These are phyloP conservation scores for Verasper variegatus DNA, from an alignment of 2,113 vertebrate species.

Conservation along the genomic window DNA sequence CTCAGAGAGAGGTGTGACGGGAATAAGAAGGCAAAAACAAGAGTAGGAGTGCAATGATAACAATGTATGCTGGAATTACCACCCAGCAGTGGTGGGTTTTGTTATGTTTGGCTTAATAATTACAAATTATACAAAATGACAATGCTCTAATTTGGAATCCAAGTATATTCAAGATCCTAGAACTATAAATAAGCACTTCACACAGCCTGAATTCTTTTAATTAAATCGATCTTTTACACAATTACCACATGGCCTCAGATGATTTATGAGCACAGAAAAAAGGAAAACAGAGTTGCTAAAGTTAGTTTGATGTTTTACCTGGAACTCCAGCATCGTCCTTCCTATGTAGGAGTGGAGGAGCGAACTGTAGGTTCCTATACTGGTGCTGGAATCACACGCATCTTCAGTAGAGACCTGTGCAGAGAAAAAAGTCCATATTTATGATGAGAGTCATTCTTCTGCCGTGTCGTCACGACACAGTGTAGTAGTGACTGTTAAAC, in stretches of 20 bases:
- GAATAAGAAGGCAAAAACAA: slow-evolving; percentile 8
- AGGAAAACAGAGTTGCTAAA: slow-evolving; percentile 11
- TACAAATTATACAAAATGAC: slow-evolving; percentile 13
- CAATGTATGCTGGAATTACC: slow-evolving; percentile 9
- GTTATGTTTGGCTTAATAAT: slow-evolving; percentile 21
- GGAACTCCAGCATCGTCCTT: slow-evolving; percentile 93
- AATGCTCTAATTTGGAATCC: slow-evolving; percentile 1
- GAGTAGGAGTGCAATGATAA: slow-evolving; percentile 20
- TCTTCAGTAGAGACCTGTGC: slow-evolving; percentile 86
- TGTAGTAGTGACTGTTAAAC: slow-evolving; percentile 49
- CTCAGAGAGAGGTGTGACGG: slow-evolving; percentile 1
- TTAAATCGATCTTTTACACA: not conserved
- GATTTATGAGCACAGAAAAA: slow-evolving; percentile 32
- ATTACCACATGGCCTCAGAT: slow-evolving; percentile 3
- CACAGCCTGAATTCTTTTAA: slow-evolving; percentile 5
- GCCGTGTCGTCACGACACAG: not conserved
- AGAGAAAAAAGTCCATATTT: slow-evolving; percentile 36
- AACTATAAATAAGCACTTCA: slow-evolving; percentile 1
- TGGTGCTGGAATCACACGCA: slow-evolving; percentile 88
- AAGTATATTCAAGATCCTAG: slow-evolving; percentile 8
- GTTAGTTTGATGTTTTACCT: slow-evolving; percentile 80
- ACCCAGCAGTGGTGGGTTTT: not conserved
- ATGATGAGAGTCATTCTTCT: not conserved
- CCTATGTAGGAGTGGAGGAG: slow-evolving; percentile 88
- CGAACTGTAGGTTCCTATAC: slow-evolving; percentile 89